A percentile compares a stretch with the other conserved stretches of the same genome.
phyloP scores from a whole-genome alignment of 2,888 invertebrate species.

The Lochmaea capreae region DNA sequence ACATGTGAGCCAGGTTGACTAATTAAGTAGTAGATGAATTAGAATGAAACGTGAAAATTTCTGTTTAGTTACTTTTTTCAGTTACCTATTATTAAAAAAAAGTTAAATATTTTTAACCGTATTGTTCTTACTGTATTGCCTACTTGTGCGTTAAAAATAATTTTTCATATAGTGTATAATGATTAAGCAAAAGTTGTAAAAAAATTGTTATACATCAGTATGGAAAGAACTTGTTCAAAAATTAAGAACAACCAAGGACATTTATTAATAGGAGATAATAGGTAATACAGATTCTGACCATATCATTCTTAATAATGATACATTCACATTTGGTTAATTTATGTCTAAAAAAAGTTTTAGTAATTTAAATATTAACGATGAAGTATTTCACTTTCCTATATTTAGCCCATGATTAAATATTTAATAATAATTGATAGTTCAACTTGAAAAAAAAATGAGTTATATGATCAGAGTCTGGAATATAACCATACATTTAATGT shows the following conservation, averaged over 20 bases:
- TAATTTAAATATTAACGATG: background rate
- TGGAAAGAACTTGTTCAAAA: constrained; percentile 47
- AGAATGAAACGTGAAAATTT: constrained; percentile 12
- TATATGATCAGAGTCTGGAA: background rate
- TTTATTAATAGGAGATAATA: constrained; percentile 51
- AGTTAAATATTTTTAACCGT: constrained; percentile 36
- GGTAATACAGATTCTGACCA: constrained; percentile 19
- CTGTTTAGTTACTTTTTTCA: constrained; percentile 26
- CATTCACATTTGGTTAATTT: constrained; percentile 1
- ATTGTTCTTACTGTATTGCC: constrained; percentile 46
- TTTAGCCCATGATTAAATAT: background rate
- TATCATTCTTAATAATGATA: background rate
- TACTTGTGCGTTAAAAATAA: constrained; percentile 48
- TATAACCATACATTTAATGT: constrained; percentile 56
- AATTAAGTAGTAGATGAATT: constrained; percentile 3
- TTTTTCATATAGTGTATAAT: constrained; percentile 40
- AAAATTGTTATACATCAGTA: constrained; percentile 42
- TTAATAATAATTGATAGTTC: background rate
- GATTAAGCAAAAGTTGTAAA: constrained; percentile 36
- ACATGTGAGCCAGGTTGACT: background rate
- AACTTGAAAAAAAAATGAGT: background rate
- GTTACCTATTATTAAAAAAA: constrained; percentile 13
- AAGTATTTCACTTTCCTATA: too few species aligned
- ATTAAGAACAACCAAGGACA: constrained; percentile 55
- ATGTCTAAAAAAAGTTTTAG: background rate